Base-by-base conservation (phyloP, 2,113 vertebrate species). In the Sceloporus tristichus region DNA sequence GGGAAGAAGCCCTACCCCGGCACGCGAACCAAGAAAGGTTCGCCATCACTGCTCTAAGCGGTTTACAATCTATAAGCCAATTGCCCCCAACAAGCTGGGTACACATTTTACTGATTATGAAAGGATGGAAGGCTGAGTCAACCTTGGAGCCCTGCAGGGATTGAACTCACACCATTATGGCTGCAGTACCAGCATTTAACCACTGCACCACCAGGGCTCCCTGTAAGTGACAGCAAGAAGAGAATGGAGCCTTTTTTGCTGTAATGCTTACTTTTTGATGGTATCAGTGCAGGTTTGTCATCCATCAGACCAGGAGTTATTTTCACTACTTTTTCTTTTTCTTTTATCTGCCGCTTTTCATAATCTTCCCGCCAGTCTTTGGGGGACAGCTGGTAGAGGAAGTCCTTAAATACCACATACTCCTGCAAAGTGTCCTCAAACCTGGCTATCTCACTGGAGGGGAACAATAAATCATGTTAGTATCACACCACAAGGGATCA, bases 331-430 rank as follows among this genome's bases (percentile, higher is more conserved):
- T 88, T 88, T 18, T 27, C 1, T 53, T 89, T 88, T 18, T 27
- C 1, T 53, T 87, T 92, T 66, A 3, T 0, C 25, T 48, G 84
- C 85, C 95, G 97, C 85, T 68, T 92, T 19, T 91, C 77, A 18
- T 96, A 96, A 16, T 95, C 85, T 4, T 98, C 95, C 90, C 97
- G 91, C 98, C 98, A 98, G 85, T 98, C 97, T 54, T 93, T 95
- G 9, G 98, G 98, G 14, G 98, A 98, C 23, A 99, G 87, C 73
- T 97, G 96, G 40, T 97, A 97, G 48, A 99, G 97, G 90, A 99
- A 98, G 23, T 98, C 95, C 87, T 96, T 97, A 95, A 98, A 98
- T 79, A 82, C 87, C 71, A 90, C 98, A 91, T 98, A 98, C 79
- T 98, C 98, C n/a, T 91, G 90, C 89, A 99, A 93, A 19, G 88